Conservation (phyloP, 2,888 invertebrate species). For the Melinaea marsaeus region DNA sequence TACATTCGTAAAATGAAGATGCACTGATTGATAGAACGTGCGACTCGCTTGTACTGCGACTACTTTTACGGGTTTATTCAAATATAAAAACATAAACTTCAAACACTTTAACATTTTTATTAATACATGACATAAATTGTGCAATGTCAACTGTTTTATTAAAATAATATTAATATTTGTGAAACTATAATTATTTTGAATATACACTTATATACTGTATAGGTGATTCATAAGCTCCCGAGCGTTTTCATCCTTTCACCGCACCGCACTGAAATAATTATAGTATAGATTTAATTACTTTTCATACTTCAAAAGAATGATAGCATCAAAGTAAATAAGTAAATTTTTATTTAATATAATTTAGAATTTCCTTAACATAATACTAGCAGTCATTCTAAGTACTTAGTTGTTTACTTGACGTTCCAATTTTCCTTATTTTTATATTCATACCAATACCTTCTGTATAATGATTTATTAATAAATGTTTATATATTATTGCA, state of each 20-base stretch:
- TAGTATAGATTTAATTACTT: slow-evolving; percentile 32
- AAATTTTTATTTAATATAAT: neutral
- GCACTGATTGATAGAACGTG: slow-evolving; percentile 26
- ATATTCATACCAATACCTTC: too few relatives aligned
- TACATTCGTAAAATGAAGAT: slow-evolving; percentile 42
- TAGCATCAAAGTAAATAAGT: too few relatives aligned
- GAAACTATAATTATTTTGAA: neutral
- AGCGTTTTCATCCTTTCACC: slow-evolving; percentile 28
- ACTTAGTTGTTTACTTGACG: slow-evolving; percentile 4
- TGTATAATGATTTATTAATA: too few relatives aligned
- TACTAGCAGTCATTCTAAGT: neutral
- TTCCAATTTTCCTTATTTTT: too few relatives aligned
- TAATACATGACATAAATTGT: too few relatives aligned
- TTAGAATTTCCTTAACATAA: neutral
- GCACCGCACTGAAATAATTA: slow-evolving; percentile 7
- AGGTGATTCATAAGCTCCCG: slow-evolving; percentile 14
- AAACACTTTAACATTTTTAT: too few relatives aligned
- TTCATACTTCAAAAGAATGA: slow-evolving; percentile 15
- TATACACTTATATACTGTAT: slow-evolving; percentile 2
- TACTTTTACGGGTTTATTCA: too few relatives aligned
- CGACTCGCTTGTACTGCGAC: too few relatives aligned
- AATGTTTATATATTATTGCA: too few relatives aligned
- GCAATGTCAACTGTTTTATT: too few relatives aligned
- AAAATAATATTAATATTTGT: too few relatives aligned
- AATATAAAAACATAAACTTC: too few relatives aligned